These are phyloP conservation scores for Gopherus evgoodei DNA, from an alignment of 2,113 vertebrate species.

Conservation along the genomic window DNA sequence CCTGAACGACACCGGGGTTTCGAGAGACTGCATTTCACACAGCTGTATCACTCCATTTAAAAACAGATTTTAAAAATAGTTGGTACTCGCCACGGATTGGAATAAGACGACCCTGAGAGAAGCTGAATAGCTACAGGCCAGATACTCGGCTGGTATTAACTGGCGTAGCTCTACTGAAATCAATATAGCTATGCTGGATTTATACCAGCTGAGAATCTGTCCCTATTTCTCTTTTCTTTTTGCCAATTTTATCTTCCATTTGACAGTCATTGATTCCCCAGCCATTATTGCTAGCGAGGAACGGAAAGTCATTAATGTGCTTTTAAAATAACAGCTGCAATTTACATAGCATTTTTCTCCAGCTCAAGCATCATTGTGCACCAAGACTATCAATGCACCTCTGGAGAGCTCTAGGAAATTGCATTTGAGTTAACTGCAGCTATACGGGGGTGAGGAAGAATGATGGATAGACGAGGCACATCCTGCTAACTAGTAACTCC, in stretches of 20 bases:
- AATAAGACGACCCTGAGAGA: neutral
- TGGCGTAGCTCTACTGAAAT: neutral
- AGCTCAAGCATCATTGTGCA: neutral
- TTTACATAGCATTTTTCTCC: neutral
- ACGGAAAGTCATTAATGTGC: neutral
- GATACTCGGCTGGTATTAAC: neutral
- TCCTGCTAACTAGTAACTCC: neutral
- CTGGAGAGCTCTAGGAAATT: neutral
- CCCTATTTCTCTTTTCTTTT: neutral
- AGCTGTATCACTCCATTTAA: neutral
- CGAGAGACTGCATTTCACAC: neutral
- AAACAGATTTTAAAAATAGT: neutral
- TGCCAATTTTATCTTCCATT: neutral
- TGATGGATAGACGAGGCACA: neutral
- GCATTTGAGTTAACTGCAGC: neutral
- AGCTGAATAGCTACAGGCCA: neutral
- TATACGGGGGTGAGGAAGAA: neutral
- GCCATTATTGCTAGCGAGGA: neutral
- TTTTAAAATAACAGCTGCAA: neutral
- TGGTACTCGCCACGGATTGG: neutral
- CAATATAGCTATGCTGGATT: neutral
- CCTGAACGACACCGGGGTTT: neutral
- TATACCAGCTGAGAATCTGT: neutral
- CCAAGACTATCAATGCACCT: neutral
- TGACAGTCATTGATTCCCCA: neutral